Conservation (phyloP, 2,888 invertebrate species). For the Cerceris rybyensis region DNA sequence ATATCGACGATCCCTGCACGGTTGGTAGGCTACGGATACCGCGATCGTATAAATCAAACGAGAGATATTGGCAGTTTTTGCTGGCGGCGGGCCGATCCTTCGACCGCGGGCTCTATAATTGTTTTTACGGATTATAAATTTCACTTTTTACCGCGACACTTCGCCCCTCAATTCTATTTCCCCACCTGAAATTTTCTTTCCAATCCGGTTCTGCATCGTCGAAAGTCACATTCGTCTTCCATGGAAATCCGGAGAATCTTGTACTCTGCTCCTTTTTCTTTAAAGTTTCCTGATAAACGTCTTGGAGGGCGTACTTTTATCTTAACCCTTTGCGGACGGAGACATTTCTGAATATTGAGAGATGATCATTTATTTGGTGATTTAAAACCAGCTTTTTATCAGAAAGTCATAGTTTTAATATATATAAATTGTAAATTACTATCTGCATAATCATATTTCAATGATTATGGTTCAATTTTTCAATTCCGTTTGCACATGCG, state of each 20-base stretch:
- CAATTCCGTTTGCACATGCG: no score
- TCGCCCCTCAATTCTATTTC: constrained; percentile 40
- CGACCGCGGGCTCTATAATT: constrained; percentile 73
- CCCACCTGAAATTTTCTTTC: constrained; percentile 54
- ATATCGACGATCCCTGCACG: constrained; percentile 68
- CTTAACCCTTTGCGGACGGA: no score
- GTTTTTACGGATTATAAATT: constrained; percentile 81
- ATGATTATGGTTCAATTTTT: no score
- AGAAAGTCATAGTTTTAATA: no score
- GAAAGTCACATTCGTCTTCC: constrained; percentile 47
- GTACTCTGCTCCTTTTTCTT: constrained; percentile 26
- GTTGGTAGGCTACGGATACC: constrained; percentile 58
- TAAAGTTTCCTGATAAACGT: no score
- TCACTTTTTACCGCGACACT: constrained; percentile 61
- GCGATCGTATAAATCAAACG: constrained; percentile 76
- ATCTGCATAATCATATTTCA: no score
- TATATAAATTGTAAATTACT: no score
- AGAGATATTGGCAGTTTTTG: constrained; percentile 79
- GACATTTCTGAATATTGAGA: no score
- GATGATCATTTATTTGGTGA: no score
- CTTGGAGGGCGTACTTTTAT: no score
- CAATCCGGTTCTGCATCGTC: constrained; percentile 15
- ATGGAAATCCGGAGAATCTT: constrained; percentile 17
- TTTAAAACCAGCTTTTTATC: no score
- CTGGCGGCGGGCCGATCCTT: constrained; percentile 50